Evolutionary conservation across 1,140 invertebrate genomes (phyloP).

Genomic region (Oppia nitens): DNA sequence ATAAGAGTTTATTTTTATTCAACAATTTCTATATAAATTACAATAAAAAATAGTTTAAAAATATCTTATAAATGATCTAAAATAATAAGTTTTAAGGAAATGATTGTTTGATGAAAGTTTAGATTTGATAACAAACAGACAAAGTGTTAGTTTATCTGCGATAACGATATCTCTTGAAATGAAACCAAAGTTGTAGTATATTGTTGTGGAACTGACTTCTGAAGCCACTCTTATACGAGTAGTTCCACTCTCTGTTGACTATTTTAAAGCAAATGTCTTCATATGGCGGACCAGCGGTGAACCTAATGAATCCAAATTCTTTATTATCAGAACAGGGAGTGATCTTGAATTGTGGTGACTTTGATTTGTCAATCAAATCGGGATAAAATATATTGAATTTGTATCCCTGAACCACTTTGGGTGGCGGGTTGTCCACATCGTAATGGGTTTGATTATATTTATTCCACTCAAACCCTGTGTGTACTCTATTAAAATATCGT

Average conservation of each 20-base stretch:
- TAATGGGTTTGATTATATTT: slow-evolving; percentile 99
- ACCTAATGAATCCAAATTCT: slow-evolving; percentile 86
- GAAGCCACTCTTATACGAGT: slow-evolving; percentile 94
- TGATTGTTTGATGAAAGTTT: too few relatives aligned
- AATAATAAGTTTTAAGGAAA: too few relatives aligned
- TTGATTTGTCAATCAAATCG: slow-evolving; percentile 86
- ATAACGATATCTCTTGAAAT: slow-evolving; percentile 94
- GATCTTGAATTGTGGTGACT: slow-evolving; percentile 84
- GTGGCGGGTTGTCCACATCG: slow-evolving; percentile 99
- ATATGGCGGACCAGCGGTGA: slow-evolving; percentile 93
- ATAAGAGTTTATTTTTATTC: too few relatives aligned
- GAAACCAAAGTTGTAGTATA: slow-evolving; percentile 98
- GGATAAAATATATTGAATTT: slow-evolving; percentile 99
- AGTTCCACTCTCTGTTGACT: slow-evolving; percentile 97
- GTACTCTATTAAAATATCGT: slow-evolving; percentile 81
- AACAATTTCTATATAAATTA: too few relatives aligned
- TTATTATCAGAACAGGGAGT: slow-evolving; percentile 76
- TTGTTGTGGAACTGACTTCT: slow-evolving; percentile 98
- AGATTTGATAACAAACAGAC: not conserved
- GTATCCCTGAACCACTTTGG: slow-evolving; percentile 99
- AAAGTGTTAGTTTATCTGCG: slow-evolving; percentile 61
- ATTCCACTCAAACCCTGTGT: slow-evolving; percentile 95
- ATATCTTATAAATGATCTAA: too few relatives aligned
- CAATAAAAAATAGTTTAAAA: too few relatives aligned
- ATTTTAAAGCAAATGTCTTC: slow-evolving; percentile 99